These are phyloP conservation scores for Psilopogon haemacephalus DNA, from an alignment of 2,113 vertebrate genomes.

Conservation along the genomic window DNA sequence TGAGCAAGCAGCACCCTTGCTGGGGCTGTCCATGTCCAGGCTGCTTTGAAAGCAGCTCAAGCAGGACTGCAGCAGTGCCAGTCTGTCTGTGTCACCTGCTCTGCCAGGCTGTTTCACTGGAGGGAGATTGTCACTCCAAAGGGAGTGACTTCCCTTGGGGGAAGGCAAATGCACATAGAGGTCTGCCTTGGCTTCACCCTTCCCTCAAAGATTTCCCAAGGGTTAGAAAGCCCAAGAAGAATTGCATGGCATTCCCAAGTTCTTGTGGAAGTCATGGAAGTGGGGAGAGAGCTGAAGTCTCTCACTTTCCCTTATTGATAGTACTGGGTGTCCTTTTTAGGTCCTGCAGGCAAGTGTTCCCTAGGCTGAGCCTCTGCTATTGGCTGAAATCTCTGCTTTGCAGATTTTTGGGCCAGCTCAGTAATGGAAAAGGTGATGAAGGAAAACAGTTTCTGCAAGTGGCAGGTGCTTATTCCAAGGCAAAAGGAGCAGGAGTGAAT, in stretches of 20 bases:
- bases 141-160: neutral
- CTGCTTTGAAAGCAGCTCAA: neutral
- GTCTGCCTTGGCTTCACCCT: neutral
- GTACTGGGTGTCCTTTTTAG: neutral
- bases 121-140: neutral
- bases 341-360: neutral
- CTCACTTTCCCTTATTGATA: neutral
- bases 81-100: neutral
- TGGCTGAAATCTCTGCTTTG: neutral
- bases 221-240: neutral
- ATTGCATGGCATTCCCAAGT: neutral
- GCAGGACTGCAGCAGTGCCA: neutral
- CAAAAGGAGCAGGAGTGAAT: neutral
- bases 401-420: neutral
- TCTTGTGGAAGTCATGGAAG: neutral
- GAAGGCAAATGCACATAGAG: rapidly evolving
- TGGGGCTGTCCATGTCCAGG: neutral
- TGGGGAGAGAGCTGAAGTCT: neutral
- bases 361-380: rapidly evolving
- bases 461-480: conserved; percentile 16
- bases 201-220: neutral
- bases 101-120: neutral
- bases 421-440: neutral
- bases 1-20: neutral
- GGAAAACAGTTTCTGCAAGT: neutral